Base-by-base conservation (phyloP, 2,888 invertebrate species). In the Ormyrus thymus region DNA sequence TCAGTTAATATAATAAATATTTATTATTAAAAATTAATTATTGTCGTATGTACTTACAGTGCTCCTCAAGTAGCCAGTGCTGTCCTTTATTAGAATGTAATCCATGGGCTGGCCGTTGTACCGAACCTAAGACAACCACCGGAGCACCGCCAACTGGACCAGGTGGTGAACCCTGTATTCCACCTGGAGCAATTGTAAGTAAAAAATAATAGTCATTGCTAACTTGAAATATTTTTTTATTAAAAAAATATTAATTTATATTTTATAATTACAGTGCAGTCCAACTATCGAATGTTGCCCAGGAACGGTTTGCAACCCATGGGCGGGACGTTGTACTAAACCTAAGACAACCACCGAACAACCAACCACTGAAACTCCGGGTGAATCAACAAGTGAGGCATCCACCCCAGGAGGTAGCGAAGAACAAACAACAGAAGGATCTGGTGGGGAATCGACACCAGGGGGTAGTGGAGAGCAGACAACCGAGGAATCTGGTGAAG, bases 321-420 rank as follows among this genome's bases (percentile, higher is more conserved):
- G 72, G 64, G 80, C 76, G 1, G 59, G 73, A 6, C 78, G 80
- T 73, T 81, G 81, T 51, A 80, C 78, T 2, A 78, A 72, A 29
- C 51, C 48, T 8, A 75, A 46, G 46, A 76, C 72, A 46, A 56
- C 72, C 9, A 66, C 59, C n/a, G 74, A 8, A 45, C 11, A 48
- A 29, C 62, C 62, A 1, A 65, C 69, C 0, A 69, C 78, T 11
- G 65, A 77, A 64, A 55, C 29, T 13, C 10, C n/a, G 7, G 50
- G 55, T 11, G 46, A 56, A 56, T 10, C 29, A 66, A n/a, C 72
- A 0, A 78, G 58, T 11, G 51, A 58, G 45, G 66, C n/a, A 10
- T 10, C 77, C 0, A 77, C 77, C 10, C n/a, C 51, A 9, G 77
- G 46, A 51, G 3, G 1, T 10, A 15, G 66, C n/a, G 65, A 59